Base-by-base conservation (phyloP, 2,797 vertebrate species). In the Brotogeris chrysoptera region DNA sequence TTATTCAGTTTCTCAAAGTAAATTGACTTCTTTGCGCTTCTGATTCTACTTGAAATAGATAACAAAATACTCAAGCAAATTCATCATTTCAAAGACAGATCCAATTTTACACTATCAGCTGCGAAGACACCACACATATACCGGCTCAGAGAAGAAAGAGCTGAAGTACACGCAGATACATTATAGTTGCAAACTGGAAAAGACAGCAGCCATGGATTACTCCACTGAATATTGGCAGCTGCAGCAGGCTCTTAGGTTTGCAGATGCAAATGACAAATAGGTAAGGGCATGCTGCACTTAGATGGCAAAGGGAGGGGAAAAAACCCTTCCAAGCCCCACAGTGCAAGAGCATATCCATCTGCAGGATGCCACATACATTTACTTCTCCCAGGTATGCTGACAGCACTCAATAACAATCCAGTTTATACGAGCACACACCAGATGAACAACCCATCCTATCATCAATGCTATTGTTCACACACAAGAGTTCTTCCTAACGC, bases 121-220 rank as follows among this genome's bases (percentile, higher is more conserved):
- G 14, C 28, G 34, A n/a, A 57, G 64, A 46, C 50, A 10, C 34
- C 2, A 20, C 7, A 5, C 15, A 16, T 10, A 10, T 12, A 24
- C 13, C 0, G 10, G 50, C 53, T 60, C 2, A 1, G 20, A 25
- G 19, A 63, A 46, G 11, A 72, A 46, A 0, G 0, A 32, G 21
- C 38, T 91, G 46, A 59, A 53, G 47, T 5, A 23, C 10, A 11
- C 20, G 9, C 5, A 20, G 32, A 39, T 3, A 52, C 27, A 44
- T 17, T 5, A 0, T 0, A 63, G 44, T 2, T 46, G 44, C 66
- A 39, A 20, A 11, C 16, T 4, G 34, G 47, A 39, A 38, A 11
- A 32, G 17, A 4, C 23, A 32, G 30, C 57, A 38, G 13, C 39
- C 36, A 17, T 0, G 12, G 46, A 30, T 27, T 28, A 34, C n/a